Evolutionary conservation across 35 echinoderm and acorn worm species (phyloP), one percentile per base, ranked within the genome.

Genomic region (Holothuria glaberrima): DNA sequence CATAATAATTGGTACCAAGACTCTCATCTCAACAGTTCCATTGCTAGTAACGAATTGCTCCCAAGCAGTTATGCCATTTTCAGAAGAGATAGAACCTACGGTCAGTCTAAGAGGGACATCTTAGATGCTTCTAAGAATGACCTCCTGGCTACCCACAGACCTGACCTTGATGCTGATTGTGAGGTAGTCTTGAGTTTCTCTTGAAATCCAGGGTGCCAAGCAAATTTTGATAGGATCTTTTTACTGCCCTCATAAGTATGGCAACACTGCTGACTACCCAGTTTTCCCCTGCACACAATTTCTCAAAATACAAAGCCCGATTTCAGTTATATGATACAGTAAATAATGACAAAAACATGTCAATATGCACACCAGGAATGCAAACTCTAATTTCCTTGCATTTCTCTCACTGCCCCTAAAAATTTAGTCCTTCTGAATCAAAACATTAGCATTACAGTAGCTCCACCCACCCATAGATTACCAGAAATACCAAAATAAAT

Each of bases 1-100:
- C 85, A 57, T 91, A 20, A 84, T 91, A 13, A 85, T 91, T 22
- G 80, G 89, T 45, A 84, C 80, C 29, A 76, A 85, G 16, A 84
- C 89, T 36, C 61, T 41, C n/a, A 82, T 25, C 21, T 91, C 6
- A 50, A 91, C 24, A 68, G 61, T 34, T 69, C 30, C 26, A 59
- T 91, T 6, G 22, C 46, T 24, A 84, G 76, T 83, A 91, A 50
- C 68, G 89, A 91, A 65, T 33, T 91, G 10, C 83, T 90, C 32
- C 63, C 78, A 0, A 3, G 4, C 16, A 54, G 83, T 52, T 91
- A 70, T 58, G 28, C 60, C 3, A 36, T 91, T 9, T 36, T 84
- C 54, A 30, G 89, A 20, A 85, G 83, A 64, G 60, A 64, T 64
- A 64, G 80, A 91, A 4, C 66, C 4, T 67, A 58, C 2, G 21